Base-by-base conservation (phyloP, 2,888 invertebrate genomes). In the Sphinx pinastri region DNA sequence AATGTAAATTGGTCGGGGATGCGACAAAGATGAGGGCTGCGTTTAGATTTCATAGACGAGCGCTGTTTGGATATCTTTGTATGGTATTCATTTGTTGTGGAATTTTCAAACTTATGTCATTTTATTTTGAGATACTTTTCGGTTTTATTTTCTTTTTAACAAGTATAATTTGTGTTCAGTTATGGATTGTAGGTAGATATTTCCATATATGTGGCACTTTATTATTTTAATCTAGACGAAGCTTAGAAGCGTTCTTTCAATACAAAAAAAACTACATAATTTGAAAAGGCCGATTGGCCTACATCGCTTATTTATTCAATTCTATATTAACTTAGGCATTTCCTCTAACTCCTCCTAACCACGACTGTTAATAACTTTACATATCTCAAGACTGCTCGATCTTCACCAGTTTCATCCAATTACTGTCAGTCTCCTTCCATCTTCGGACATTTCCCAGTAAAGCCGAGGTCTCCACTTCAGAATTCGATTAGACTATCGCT, bases 31-130 rank as follows among this genome's bases (percentile, higher is more conserved):
- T 86, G 85, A 87, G 84, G 84, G 87, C 74, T 82, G 81, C 83
- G 86, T 89, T 90, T 88, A 88, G 90, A 90, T 90, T 88, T 85
- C 89, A 89, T 88, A 88, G 89, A 87, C 85, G 84, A 60, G 52
- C 59, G 60, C 60, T 59, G 12, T 14, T 45, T 57, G 16, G 58
- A 47, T 47, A 68, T 57, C 47, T 68, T 68, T 55, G 55, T 55
- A 67, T 38, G 38, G 38, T 7, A 38, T 38, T 3, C 54, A 19
- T 16, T 3, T 67, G 10, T 45, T 13, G n/a, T 67, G 38, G 38
- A 68, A 55, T 2, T 55, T 16, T 54, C 54, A 54, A 38, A 8
- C 38, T 38, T 38, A 38, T 2, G 38, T 8, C 4, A 38, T 38
- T 38, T 38, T 5, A 8, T 38, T 38, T 38, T 38, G 7, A 3